Conservation (phyloP, 2,113 vertebrate genomes). For the Gopherus evgoodei region DNA sequence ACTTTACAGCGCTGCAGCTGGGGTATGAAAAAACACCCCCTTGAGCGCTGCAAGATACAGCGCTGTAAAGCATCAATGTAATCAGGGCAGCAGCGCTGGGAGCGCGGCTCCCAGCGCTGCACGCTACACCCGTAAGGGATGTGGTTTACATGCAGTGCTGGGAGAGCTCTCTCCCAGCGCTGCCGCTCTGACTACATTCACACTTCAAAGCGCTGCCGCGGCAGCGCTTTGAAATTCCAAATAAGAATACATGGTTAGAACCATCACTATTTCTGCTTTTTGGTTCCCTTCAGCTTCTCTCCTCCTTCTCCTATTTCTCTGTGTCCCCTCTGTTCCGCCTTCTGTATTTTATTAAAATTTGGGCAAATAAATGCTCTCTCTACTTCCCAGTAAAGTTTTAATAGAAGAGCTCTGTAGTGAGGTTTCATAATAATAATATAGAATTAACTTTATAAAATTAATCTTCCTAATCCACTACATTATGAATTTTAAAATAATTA, state of each 20-base stretch:
- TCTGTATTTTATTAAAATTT: not conserved
- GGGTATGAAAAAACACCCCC: no score
- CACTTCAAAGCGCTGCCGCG: no score
- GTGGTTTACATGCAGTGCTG: no score
- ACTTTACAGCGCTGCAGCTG: no score
- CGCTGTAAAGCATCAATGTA: no score
- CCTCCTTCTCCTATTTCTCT: not conserved
- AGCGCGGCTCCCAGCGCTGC: no score
- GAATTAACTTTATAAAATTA: fast-evolving
- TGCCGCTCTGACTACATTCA: no score
- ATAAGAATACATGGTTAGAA: not conserved
- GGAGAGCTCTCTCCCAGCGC: no score
- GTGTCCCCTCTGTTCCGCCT: not conserved
- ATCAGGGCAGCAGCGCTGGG: no score
- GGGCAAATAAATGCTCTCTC: not conserved
- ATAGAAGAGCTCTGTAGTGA: fast-evolving
- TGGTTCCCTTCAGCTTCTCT: not conserved
- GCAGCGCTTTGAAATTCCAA: no score
- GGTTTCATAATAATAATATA: not conserved
- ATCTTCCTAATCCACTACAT: not conserved
- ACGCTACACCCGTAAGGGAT: no score
- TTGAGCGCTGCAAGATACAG: no score
- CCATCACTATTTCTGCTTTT: not conserved
- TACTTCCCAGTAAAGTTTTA: not conserved
- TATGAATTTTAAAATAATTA: not conserved